Evolutionary conservation across 2,888 invertebrate genomes (phyloP).

Genomic region (Xestoiulus laeticollis): DNA sequence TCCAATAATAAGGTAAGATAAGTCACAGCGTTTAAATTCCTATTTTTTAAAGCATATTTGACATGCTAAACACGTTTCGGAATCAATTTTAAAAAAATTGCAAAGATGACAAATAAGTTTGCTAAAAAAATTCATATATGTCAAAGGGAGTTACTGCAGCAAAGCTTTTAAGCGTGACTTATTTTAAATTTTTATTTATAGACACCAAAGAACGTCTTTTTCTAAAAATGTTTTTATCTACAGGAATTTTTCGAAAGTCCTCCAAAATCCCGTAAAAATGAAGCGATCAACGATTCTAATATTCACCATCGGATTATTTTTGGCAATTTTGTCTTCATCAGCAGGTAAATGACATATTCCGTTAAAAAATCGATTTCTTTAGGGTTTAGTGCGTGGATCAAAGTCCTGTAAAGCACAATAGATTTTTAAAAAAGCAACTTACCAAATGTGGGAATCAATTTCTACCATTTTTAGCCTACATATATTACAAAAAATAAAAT

Average conservation of each 20-base stretch:
- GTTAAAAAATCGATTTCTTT: neutral
- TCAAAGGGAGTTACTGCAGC: neutral
- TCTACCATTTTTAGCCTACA: too few relatives aligned
- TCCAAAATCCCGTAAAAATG: neutral
- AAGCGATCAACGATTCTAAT: neutral
- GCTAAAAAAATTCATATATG: neutral
- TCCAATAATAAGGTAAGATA: constrained; percentile 16
- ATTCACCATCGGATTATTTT: neutral
- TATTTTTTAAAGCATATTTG: neutral
- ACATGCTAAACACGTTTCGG: neutral
- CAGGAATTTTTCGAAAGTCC: neutral
- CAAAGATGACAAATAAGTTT: neutral
- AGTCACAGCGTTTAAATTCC: neutral
- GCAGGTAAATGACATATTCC: neutral
- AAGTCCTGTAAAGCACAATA: too few relatives aligned
- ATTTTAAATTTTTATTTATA: neutral
- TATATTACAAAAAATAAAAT: too few relatives aligned
- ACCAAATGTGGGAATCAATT: too few relatives aligned
- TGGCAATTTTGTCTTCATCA: neutral
- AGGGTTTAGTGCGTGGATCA: neutral
- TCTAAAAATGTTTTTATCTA: neutral
- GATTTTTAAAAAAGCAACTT: too few relatives aligned
- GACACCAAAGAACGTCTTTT: neutral
- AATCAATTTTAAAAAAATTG: neutral
- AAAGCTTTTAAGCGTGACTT: neutral